These are phyloP conservation scores for Rhinopithecus roxellana DNA, from an alignment of 2,113 vertebrate genomes.

Conservation along the genomic window DNA sequence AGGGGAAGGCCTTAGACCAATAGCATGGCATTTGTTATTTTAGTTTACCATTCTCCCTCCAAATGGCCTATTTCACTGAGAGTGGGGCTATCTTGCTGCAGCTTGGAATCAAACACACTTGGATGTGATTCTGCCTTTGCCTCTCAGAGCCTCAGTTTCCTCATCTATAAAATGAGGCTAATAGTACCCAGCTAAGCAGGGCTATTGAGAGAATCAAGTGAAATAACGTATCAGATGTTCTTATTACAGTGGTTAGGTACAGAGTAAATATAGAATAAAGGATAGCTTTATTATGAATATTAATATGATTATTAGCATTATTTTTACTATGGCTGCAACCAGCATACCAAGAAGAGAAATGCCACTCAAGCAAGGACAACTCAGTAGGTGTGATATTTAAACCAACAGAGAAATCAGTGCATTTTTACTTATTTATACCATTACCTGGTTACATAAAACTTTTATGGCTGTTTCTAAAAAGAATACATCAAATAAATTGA, in stretches of 20 bases:
- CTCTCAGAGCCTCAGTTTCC: neutral
- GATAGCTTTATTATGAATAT: neutral
- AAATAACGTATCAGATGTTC: neutral
- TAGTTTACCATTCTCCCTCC: neutral
- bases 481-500: neutral
- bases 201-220: neutral
- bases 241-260: neutral
- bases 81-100: neutral
- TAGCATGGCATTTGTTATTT: neutral
- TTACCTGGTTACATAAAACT: neutral
- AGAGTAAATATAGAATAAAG: neutral
- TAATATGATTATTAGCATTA: neutral
- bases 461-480: conserved; percentile 21
- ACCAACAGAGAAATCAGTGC: neutral
- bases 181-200: neutral
- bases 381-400: neutral
- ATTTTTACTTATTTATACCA: neutral
- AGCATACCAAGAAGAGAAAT: neutral
- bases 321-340: neutral
- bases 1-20: neutral
- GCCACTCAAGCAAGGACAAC: neutral
- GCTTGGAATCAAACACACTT: neutral
- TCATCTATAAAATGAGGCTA: neutral
- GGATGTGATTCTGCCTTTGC: neutral
- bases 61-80: neutral